A percentile compares a stretch with the other conserved stretches of the same genome.
Evolutionary conservation across 1,140 invertebrate species (phyloP).

Genomic region (Bombyx mandarina): DNA sequence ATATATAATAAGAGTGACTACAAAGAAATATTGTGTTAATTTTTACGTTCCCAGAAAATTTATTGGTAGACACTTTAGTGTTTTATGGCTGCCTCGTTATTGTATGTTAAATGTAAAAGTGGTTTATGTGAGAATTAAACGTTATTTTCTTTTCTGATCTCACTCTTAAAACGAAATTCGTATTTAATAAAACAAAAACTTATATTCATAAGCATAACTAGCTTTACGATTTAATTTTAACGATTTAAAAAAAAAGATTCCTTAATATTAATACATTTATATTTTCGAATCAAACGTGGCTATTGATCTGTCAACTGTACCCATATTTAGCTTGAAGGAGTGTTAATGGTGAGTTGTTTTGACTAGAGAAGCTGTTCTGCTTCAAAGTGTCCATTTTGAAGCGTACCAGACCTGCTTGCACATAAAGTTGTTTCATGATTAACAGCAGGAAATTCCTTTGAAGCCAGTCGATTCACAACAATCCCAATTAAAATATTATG

Average conservation of each 20-base stretch:
- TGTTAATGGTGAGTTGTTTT: background rate
- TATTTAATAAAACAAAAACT: too few relatives aligned
- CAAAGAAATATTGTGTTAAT: background rate
- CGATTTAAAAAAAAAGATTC: too few relatives aligned
- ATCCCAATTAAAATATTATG: slow-evolving; percentile 50
- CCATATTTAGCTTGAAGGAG: background rate
- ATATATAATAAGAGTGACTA: too few relatives aligned
- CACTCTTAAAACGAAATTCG: too few relatives aligned
- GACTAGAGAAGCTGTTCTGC: too few relatives aligned
- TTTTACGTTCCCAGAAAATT: background rate
- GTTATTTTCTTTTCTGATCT: too few relatives aligned
- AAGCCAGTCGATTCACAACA: slow-evolving; percentile 42
- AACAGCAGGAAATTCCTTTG: slow-evolving; percentile 61
- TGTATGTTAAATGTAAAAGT: slow-evolving; percentile 2
- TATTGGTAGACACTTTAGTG: background rate
- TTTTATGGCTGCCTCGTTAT: background rate
- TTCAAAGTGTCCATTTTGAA: slow-evolving; percentile 18
- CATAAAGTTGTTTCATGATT: slow-evolving; percentile 35
- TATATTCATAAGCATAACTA: too few relatives aligned
- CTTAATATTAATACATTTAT: too few relatives aligned
- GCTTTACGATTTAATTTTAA: too few relatives aligned
- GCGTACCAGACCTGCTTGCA: slow-evolving; percentile 26
- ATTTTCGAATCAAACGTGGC: too few relatives aligned
- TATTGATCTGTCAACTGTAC: too few relatives aligned
- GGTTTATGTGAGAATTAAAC: background rate